Conservation (phyloP, 1,140 invertebrate genomes). For the Anadara kagoshimensis region DNA sequence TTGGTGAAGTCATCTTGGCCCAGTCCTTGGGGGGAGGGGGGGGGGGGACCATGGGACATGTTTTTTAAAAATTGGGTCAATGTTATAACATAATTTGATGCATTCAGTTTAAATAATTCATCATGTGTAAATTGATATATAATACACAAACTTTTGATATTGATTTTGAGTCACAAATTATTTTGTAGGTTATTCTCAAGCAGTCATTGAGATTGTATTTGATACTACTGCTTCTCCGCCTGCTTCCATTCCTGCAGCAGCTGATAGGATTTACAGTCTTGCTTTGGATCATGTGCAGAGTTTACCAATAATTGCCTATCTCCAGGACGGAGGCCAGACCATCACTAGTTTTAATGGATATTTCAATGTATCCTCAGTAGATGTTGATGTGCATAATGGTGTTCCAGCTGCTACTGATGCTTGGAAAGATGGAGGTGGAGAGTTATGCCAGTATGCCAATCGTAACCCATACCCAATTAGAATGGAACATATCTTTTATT, state of each 20-base stretch:
- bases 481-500: constrained; percentile 25
- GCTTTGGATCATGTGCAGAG: constrained; percentile 23
- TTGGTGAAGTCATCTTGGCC: no score
- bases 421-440: constrained; percentile 15
- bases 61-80: no score
- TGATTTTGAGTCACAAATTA: no score
- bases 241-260: constrained; percentile 12
- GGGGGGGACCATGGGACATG: no score
- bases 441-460: constrained; percentile 30
- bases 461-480: constrained; percentile 24
- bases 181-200: no score
- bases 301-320: constrained; percentile 24
- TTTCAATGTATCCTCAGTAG: constrained; percentile 24
- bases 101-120: no score
- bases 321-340: constrained; percentile 22
- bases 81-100: no score
- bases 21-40: no score
- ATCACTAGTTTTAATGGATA: constrained; percentile 5
- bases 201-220: not conserved
- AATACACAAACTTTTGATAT: no score
- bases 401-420: constrained; percentile 5
- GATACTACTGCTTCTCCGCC: constrained; percentile 21
- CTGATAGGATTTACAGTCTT: constrained; percentile 29
- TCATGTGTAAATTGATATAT: no score
- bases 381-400: not conserved